These are phyloP conservation scores for Ophiodon elongatus DNA, from an alignment of 2,113 vertebrate species.

Conservation along the genomic window DNA sequence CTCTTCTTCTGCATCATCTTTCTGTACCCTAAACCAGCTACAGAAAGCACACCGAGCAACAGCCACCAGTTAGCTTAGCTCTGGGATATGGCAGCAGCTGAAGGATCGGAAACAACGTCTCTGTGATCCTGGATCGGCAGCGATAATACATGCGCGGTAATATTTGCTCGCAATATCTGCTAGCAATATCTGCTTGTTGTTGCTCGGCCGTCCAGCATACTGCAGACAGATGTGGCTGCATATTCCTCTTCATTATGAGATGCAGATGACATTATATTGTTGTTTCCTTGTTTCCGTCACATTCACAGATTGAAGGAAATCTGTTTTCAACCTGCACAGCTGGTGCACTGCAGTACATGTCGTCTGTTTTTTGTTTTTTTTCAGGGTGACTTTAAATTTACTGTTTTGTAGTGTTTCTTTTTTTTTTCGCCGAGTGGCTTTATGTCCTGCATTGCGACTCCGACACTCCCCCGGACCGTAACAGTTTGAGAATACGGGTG, in stretches of 20 bases:
- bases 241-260: conserved; percentile 56
- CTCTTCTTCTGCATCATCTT: conserved; percentile 19
- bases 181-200: conserved; percentile 10
- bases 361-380: background rate
- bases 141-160: conserved; percentile 1
- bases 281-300: conserved; percentile 49
- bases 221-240: conserved; percentile 63
- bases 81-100: conserved; percentile 3
- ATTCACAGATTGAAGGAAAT: conserved; percentile 59
- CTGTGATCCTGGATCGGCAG: background rate
- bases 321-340: conserved; percentile 59
- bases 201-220: conserved; percentile 1
- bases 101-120: background rate
- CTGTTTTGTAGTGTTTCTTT: background rate
- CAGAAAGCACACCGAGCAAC: conserved; percentile 11
- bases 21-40: conserved; percentile 23
- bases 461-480: background rate
- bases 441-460: background rate
- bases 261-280: conserved; percentile 56
- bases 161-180: no score
- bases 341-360: conserved; percentile 4
- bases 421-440: background rate
- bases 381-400: background rate
- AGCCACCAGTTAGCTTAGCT: background rate
- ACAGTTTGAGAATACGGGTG: background rate